Percentiles rank a stretch among this genome's conserved stretches.
phyloP scores from a whole-genome alignment of 1,140 invertebrate species.

The Cheumatopsyche charites region DNA sequence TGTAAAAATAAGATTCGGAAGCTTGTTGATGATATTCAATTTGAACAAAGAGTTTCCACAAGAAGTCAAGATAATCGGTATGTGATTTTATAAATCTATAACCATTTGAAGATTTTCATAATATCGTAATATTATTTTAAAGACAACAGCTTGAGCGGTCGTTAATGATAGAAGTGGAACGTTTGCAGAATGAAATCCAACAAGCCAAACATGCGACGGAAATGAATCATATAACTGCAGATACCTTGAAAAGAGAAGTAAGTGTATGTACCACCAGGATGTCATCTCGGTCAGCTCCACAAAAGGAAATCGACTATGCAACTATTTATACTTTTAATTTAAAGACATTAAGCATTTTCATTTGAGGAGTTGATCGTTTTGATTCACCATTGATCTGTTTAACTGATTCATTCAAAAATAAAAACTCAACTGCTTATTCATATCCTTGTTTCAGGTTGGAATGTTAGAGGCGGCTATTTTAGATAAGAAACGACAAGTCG shows the following conservation, averaged over 20 bases:
- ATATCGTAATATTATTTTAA: slow-evolving; percentile 47
- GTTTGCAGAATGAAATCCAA: slow-evolving; percentile 80
- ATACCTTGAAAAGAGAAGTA: slow-evolving; percentile 80
- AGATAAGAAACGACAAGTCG: slow-evolving; percentile 85
- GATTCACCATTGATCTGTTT: no score
- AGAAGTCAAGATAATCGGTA: slow-evolving; percentile 50
- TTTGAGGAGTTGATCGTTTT: no score
- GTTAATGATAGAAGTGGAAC: slow-evolving; percentile 79
- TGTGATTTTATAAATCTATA: background rate
- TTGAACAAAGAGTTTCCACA: slow-evolving; percentile 52
- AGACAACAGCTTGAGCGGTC: slow-evolving; percentile 75
- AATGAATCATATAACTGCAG: slow-evolving; percentile 77
- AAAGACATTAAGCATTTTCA: no score
- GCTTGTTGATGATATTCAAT: slow-evolving; percentile 68
- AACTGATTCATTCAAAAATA: no score
- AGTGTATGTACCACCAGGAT: slow-evolving; percentile 11
- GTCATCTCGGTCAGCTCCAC: background rate
- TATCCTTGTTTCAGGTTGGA: slow-evolving; percentile 67
- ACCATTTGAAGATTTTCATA: slow-evolving; percentile 49
- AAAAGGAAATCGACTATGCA: no score
- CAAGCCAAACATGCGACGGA: slow-evolving; percentile 82
- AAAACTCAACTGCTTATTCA: no score
- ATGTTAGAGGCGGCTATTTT: slow-evolving; percentile 79
- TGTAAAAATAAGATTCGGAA: slow-evolving; percentile 88
- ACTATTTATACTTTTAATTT: no score